Base-by-base conservation (phyloP, 2,113 vertebrate species). In the Seriola aureovittata region DNA sequence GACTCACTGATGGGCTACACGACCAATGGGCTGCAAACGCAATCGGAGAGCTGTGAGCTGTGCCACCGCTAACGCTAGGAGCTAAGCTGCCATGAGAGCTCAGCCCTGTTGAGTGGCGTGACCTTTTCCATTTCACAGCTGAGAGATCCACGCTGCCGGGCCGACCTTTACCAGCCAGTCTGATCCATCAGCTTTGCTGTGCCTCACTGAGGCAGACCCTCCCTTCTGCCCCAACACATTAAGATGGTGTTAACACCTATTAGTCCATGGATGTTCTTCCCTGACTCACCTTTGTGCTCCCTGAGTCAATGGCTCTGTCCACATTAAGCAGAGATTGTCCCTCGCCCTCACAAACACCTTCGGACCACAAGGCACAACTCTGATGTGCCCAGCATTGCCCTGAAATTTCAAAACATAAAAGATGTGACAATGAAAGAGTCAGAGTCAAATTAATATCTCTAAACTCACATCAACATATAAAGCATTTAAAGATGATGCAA, bases 251-350 rank as follows among this genome's bases (percentile, higher is more conserved):
- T 92, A 93, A 93, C 86, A 89, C 86, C 85, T 70, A 93, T 89
- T 93, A 91, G 80, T 82, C 63, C 76, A 55, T 4, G 42, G 74
- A 88, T 81, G 88, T 80, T 81, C 78, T 80, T 77, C 42, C 63
- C 58, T 40, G 64, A 89, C 98, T 98, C 92, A 99, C 98, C 96
- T 98, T 96, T 97, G 97, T 98, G 97, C 98, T 99, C 97, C 98
- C 98, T 99, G 98, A 99, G 98, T 99, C 96, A 96, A 99, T 97
- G 96, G 98, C 98, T 99, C 96, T 97, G 96, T 98, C 98, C 97
- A 99, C 98, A 80, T 96, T 97, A 94, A 97, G 94, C 85, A 95
- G 91, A 36, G 94, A 96, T 85, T 96, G 96, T 90, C 97, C 98
- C 92, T 97, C 97, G 79, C 95, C 89, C 95, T 96, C 96, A 93